Evolutionary conservation across 2,888 invertebrate species (phyloP).

Genomic region (Caenorhabditis zanzibari): DNA sequence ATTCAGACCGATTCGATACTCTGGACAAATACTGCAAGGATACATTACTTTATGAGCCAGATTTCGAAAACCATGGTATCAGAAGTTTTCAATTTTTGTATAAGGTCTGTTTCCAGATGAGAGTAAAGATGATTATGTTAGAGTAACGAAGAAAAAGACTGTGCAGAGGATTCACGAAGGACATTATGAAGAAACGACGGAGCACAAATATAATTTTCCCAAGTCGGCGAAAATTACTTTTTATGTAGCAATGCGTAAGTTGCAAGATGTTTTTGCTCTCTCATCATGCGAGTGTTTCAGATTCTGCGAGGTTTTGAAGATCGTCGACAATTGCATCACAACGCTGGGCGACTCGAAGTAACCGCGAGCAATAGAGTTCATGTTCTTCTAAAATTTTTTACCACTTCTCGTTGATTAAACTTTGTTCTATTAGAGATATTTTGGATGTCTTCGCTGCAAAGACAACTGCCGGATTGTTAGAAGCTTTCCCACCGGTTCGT

Average conservation of each 20-base stretch:
- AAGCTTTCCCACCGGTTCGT: too few species aligned
- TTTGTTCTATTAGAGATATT: neutral
- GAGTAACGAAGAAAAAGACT: neutral
- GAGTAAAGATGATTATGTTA: neutral
- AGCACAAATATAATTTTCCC: conserved; percentile 27
- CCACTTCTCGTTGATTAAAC: too few species aligned
- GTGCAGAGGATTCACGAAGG: neutral
- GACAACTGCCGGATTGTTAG: too few species aligned
- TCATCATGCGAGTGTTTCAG: neutral
- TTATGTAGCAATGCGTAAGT: conserved; percentile 23
- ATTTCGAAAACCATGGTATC: neutral
- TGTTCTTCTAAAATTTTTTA: too few species aligned
- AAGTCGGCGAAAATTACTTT: conserved; percentile 22
- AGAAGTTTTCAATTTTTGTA: neutral
- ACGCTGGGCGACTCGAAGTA: neutral
- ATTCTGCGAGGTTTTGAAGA: neutral
- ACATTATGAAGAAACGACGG: conserved; percentile 17
- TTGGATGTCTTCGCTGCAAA: too few species aligned
- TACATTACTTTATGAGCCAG: neutral
- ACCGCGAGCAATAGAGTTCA: too few species aligned
- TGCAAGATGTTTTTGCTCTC: neutral
- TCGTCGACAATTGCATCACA: neutral
- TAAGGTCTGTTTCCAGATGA: neutral
- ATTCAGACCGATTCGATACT: conserved; percentile 31
- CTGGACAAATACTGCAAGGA: conserved; percentile 13